Evolutionary conservation across 1,140 invertebrate species (phyloP), one percentile per base, ranked within the genome.

Genomic region (Trinorchestia longiramus): DNA sequence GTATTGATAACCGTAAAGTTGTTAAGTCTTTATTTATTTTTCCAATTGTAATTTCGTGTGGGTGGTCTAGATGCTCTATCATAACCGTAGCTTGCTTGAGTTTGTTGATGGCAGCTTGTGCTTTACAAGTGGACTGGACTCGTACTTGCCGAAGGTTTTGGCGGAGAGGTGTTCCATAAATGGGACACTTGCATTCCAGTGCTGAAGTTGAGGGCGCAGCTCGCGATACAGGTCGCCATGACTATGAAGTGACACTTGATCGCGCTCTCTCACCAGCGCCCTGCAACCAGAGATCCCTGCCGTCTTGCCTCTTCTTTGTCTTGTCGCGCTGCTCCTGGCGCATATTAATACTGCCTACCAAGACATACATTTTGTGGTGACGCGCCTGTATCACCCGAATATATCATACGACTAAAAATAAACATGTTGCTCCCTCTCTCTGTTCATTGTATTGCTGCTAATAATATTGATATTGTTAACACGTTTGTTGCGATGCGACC

Each of bases 151-250:
- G 42, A 88, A 88, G 87, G 87, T 88, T n/a, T 88, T 42, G 87
- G 8, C 42, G 4, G 88, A 91, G 88, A 43, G 88, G 41, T 43
- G 43, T 43, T 91, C 41, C 88, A 15, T 91, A 91, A 42, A 91
- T 91, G 88, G 88, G 43, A 15, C 88, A 41, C 88, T 91, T 91
- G 88, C 88, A 91, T 91, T 23, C 88, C 88, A 15, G 88, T 17
- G 17, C 88, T 28, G 88, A 43, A 91, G 87, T 88, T 36, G 8
- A 42, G 87, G 87, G 87, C 87, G 87, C 87, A 88, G 87, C 87
- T 91, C 41, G 88, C 43, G 62, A 77, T 77, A 77, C 62, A 77
- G 62, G 62, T 77, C 62, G 62, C 62, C 62, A 77, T 77, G 62
- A 77, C 62, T 77, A 11, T 77, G 62, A 77, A 77, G 62, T 77